Evolutionary conservation across 1,140 invertebrate genomes (phyloP).

Genomic region (Aphis gossypii): DNA sequence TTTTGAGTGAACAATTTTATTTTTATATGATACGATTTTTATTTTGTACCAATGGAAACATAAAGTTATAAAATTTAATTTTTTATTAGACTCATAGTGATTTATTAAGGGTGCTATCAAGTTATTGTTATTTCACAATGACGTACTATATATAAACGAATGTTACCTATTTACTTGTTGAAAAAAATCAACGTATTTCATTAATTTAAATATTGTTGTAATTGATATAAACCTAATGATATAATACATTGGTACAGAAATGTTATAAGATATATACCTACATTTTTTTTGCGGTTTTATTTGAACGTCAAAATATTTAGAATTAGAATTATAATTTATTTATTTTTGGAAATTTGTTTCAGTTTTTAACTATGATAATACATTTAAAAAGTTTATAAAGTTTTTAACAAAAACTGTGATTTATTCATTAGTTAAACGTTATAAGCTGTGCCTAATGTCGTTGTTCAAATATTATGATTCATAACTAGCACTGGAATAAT

Average conservation of each 20-base stretch:
- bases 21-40: neutral
- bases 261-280: neutral
- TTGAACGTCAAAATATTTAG: neutral
- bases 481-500: neutral
- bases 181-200: neutral
- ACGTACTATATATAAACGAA: neutral
- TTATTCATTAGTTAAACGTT: constrained; percentile 13
- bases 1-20: neutral
- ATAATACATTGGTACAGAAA: neutral
- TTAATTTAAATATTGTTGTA: neutral
- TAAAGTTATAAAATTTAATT: neutral
- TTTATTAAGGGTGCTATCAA: neutral
- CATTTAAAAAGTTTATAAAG: neutral
- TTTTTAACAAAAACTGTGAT: neutral
- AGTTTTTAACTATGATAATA: neutral
- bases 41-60: neutral
- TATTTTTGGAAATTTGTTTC: neutral
- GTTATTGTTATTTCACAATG: neutral
- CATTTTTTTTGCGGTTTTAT: neutral
- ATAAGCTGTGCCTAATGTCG: neutral
- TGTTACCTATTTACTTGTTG: neutral
- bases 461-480: neutral
- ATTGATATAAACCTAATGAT: neutral
- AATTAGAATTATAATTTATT: constrained; percentile 7
- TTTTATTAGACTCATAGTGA: neutral